These are phyloP conservation scores for Tipula unca DNA, from an alignment of 2,888 invertebrate species.

Conservation along the genomic window DNA sequence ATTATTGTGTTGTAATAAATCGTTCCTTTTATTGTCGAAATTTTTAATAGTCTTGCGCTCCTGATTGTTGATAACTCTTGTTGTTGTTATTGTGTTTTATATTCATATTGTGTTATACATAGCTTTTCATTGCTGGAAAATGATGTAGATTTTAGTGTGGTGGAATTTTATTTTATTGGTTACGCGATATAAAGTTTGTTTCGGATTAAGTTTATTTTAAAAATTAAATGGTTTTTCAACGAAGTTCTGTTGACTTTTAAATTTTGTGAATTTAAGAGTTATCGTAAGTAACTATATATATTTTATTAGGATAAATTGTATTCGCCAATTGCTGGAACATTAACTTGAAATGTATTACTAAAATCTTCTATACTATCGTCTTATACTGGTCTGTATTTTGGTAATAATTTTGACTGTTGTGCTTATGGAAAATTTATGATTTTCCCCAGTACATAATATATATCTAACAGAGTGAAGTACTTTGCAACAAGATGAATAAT, in stretches of 20 bases:
- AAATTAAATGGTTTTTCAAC: too few species aligned
- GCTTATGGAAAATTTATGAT: neutral
- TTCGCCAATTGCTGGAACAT: too few species aligned
- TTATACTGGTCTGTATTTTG: neutral
- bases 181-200: neutral
- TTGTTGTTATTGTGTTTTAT: neutral
- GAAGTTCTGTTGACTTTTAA: too few species aligned
- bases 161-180: neutral
- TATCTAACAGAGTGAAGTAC: neutral
- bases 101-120: neutral
- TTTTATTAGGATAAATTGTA: too few species aligned
- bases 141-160: neutral
- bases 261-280: too few species aligned
- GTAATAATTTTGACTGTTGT: neutral
- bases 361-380: too few species aligned
- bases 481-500: neutral
- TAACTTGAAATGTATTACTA: too few species aligned
- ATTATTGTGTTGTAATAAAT: neutral
- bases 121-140: neutral
- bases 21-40: neutral
- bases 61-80: neutral
- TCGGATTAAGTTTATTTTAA: too few species aligned
- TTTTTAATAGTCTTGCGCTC: neutral
- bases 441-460: neutral
- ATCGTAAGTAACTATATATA: too few species aligned